These are phyloP conservation scores for Aplodontia rufa DNA, from an alignment of 2,113 vertebrate species.

Conservation along the genomic window DNA sequence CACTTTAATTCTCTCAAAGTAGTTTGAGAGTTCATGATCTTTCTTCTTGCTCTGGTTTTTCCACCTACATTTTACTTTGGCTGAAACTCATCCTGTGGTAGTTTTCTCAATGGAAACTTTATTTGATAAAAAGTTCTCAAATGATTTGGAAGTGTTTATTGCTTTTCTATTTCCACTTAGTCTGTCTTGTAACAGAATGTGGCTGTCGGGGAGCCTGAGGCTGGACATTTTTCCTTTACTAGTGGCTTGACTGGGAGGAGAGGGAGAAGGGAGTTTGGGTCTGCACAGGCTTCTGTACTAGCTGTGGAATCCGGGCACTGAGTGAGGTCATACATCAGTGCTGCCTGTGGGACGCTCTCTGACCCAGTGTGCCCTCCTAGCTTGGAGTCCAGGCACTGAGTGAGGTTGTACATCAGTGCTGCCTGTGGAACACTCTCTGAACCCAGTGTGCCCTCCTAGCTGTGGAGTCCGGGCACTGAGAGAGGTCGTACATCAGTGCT, in stretches of 20 bases:
- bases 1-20: background rate
- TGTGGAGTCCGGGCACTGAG: no score
- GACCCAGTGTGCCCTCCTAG: no score
- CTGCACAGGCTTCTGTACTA: no score
- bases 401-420: accelerated
- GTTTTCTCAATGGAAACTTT: background rate
- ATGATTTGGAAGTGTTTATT: background rate
- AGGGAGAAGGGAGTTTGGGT: background rate
- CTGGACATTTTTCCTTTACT: background rate
- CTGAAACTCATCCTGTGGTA: background rate
- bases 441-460: no score
- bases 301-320: no score
- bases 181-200: background rate
- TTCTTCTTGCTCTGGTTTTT: no score
- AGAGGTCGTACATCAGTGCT: accelerated
- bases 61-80: background rate
- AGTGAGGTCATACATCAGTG: accelerated
- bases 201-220: background rate
- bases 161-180: background rate
- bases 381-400: no score
- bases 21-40: no score
- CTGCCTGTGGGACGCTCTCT: accelerated
- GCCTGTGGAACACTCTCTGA: accelerated
- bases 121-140: background rate
- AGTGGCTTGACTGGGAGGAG: no score